Evolutionary conservation across 2,113 vertebrate species (phyloP).

Genomic region (Embiotoca jacksoni): DNA sequence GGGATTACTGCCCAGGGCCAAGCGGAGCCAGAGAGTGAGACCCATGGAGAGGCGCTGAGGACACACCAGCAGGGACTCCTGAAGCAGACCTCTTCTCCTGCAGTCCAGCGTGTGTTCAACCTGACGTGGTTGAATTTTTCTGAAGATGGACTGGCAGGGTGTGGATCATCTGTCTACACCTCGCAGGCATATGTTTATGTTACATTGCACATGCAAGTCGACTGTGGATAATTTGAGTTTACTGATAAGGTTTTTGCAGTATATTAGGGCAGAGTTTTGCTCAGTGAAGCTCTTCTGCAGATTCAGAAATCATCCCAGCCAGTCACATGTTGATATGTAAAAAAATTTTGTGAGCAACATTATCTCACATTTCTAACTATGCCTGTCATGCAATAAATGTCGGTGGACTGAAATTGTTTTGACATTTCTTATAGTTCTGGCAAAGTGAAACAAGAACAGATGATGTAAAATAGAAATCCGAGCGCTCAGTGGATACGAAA

Average conservation of each 20-base stretch:
- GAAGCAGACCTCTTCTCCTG: constrained; percentile 54
- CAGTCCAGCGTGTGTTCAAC: constrained; percentile 39
- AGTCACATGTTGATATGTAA: constrained; percentile 18
- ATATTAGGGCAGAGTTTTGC: background rate
- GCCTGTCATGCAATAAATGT: background rate
- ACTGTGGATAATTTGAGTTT: constrained; percentile 11
- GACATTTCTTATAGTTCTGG: constrained; percentile 24
- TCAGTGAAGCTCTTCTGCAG: constrained; percentile 9
- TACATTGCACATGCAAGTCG: constrained; percentile 20
- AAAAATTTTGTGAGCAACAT: background rate
- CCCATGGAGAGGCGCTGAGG: constrained; percentile 55
- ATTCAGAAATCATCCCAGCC: constrained; percentile 16
- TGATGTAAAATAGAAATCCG: constrained; percentile 36
- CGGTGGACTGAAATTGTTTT: background rate
- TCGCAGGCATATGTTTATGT: constrained; percentile 10
- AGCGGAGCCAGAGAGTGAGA: constrained; percentile 71
- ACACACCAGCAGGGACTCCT: constrained; percentile 69
- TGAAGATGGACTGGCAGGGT: constrained; percentile 32
- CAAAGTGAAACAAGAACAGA: constrained; percentile 18
- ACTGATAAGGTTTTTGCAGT: constrained; percentile 10
- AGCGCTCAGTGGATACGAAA: constrained; percentile 16
- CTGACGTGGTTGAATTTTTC: constrained; percentile 46
- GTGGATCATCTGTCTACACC: constrained; percentile 30
- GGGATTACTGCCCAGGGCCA: constrained; percentile 81
- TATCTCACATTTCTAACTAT: background rate